Base-by-base conservation (phyloP, 2,888 invertebrate genomes). In the Oscheius onirici region DNA sequence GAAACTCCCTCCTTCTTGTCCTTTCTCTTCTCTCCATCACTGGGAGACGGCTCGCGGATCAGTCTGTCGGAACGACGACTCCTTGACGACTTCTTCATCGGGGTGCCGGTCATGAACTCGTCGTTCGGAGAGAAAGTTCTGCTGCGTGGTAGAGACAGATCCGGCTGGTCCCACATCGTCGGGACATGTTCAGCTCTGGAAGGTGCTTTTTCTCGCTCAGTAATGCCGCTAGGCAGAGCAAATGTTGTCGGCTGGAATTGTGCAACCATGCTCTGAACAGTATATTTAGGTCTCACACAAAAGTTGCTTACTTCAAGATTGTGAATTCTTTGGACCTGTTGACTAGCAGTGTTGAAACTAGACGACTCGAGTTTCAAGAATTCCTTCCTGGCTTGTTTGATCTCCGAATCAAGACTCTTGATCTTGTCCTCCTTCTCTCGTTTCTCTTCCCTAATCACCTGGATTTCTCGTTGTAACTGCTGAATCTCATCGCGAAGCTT, bases 281-380 rank as follows among this genome's bases (percentile, higher is more conserved):
- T 43, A 8, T 43, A 43, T 15, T n/a, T n/a, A n/a, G n/a, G n/a
- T n/a, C n/a, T n/a, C n/a, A 34, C 34, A 58, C 15, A 24, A 20
- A 34, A n/a, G 10, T 34, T 17, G 3, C 2, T 3, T 34, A 46
- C 52, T 43, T 73, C 70, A 2, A 70, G 20, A 10, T 65, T 66
- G 26, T 78, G 70, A 22, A 79, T 58, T 40, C 74, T 52, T 57
- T 67, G 70, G 65, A 77, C 75, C 13, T 74, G 22, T 10, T 69
- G 60, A 49, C 66, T 73, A 11, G 67, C 74, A 26, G 78, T 72
- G 66, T 78, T 72, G 81, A 79, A 81, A 41, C 75, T 72, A 52
- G 73, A 73, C 13, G 75, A 72, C 46, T 81, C 79, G 13, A 81
- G 65, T 41, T 76, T 75, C 11, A 43, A 15, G 70, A 76, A 77